A percentile compares a stretch with the other conserved stretches of the same genome.
These are phyloP conservation scores for Phocoena phocoena DNA, from an alignment of 2,113 vertebrate genomes.

Conservation along the genomic window DNA sequence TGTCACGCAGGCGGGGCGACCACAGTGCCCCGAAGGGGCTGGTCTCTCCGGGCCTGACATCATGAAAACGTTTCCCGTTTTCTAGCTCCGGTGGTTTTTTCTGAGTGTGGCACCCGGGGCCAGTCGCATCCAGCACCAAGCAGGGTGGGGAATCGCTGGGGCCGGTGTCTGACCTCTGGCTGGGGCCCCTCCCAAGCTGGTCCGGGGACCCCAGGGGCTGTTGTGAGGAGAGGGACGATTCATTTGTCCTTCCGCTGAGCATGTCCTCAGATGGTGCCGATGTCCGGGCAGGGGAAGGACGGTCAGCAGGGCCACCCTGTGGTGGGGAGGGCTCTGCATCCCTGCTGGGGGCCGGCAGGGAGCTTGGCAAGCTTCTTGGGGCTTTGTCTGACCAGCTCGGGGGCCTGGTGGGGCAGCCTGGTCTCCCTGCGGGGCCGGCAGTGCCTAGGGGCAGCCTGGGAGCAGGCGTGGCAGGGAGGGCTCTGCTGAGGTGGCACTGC, in stretches of 20 bases:
- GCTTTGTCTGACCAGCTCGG: background rate
- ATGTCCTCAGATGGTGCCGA: accelerated
- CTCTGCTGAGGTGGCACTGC: background rate
- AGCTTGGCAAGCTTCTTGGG: background rate
- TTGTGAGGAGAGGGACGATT: background rate
- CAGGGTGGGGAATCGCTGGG: background rate
- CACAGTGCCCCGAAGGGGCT: background rate
- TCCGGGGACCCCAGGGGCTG: background rate
- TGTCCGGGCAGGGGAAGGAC: accelerated
- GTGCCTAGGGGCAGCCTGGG: background rate
- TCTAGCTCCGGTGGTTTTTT: too few relatives aligned
- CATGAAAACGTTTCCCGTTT: background rate
- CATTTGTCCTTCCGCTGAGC: background rate
- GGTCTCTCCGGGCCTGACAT: accelerated
- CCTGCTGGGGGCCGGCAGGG: background rate
- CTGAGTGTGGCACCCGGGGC: background rate
- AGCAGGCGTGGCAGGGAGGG: background rate
- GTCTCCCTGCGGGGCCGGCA: background rate
- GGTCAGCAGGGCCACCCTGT: background rate
- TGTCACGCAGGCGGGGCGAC: accelerated
- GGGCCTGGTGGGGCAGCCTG: background rate
- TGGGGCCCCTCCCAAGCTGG: too few relatives aligned
- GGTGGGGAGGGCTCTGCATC: background rate
- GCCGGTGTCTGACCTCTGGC: background rate
- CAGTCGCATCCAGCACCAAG: background rate